Evolutionary conservation across 2,113 vertebrate genomes (phyloP), one percentile per base, ranked within the genome.

Genomic region (Psilopsiagon aurifrons): DNA sequence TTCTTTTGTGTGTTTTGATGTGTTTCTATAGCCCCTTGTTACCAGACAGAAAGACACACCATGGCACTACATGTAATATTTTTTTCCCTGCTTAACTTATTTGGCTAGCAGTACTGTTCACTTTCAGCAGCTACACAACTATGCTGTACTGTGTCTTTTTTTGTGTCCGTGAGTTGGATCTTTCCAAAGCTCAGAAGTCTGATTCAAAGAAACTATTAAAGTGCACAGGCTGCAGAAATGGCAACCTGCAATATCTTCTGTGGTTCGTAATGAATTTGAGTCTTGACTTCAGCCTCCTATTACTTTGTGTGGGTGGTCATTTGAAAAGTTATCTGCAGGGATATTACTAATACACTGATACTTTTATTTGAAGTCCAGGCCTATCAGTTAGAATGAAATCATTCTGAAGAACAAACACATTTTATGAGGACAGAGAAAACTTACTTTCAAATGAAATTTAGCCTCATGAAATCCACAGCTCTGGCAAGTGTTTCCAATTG

Each of bases 231-330:
- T 94, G 92, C 80, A 94, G 76, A 88, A 95, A 81, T 17, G 24
- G 47, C 80, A 93, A 86, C 29, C 43, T 90, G 46, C 73, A 92
- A 4, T 88, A 71, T 90, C 39, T 63, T 87, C 75, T 69, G 47
- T 57, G 62, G 55, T 35, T 86, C 8, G 0, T 0, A 0, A 69
- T 76, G 84, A 91, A 88, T 78, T 37, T 66, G 77, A 88, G 76
- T 73, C 83, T 71, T 18, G 66, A 67, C 69, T 92, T 85, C 60
- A 92, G 76, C 55, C 60, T 93, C 43, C 33, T 24, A 17, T 71
- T 71, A 60, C 24, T 92, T 96, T 86, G 90, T 17, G 86, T 95
- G 94, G 94, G 96, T 96, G 95, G 96, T 62, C 94, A 91, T 52
- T 95, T 62, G 77, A 95, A 83, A 86, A 94, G 66, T 41, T 86